Evolutionary conservation across 2,888 invertebrate genomes (phyloP), one percentile per base, ranked within the genome.

Genomic region (Ophraella communa): DNA sequence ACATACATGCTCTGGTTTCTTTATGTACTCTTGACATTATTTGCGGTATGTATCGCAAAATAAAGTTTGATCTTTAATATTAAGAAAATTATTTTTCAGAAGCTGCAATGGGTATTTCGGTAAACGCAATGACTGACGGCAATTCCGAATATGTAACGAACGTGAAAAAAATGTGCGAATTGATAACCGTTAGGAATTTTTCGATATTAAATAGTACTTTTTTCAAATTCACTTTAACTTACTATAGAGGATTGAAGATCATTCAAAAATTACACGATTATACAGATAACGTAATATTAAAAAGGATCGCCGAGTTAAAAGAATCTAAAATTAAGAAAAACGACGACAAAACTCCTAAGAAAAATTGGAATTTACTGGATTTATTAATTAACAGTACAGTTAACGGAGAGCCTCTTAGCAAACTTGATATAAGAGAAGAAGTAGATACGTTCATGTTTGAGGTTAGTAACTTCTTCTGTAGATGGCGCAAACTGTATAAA

Each of bases 21-120:
- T 84, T 83, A 54, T 90, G 83, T 81, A 87, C 84, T 4, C 78
- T 89, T 73, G 88, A 89, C 76, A 84, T 87, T 30, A 87, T 89
- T 66, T 87, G 88, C 76, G 87, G 88, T 88, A 80, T 79, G 66
- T 66, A n/a, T n/a, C n/a, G n/a, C n/a, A n/a, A n/a, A n/a, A n/a
- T n/a, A n/a, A n/a, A n/a, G n/a, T n/a, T n/a, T n/a, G n/a, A n/a
- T n/a, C n/a, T n/a, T n/a, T n/a, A n/a, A n/a, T n/a, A n/a, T n/a
- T n/a, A n/a, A n/a, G n/a, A n/a, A n/a, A n/a, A n/a, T n/a, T 1
- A n/a, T 18, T 0, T 79, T 84, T 56, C 83, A 91, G 94, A 94
- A 82, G 89, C 92, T 10, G 91, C 94, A 8, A 95, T 95, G 94
- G 94, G 94, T 0, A 86, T 88, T 5, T 85, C 87, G 21, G 83